phyloP scores from a whole-genome alignment of 2,888 invertebrate species.

The Cryptus armator region DNA sequence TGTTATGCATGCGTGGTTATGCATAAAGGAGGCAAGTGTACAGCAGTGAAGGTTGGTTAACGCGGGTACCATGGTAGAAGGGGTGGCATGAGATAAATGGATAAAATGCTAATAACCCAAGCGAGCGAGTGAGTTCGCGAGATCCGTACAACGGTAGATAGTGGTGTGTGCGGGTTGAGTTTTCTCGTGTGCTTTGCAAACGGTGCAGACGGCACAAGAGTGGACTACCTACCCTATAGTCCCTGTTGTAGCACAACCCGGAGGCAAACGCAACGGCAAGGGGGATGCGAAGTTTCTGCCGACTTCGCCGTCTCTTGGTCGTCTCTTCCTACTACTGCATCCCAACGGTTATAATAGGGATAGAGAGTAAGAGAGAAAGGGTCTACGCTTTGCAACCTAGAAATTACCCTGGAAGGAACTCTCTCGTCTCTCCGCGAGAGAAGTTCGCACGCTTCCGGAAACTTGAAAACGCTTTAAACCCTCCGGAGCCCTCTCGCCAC shows the following conservation, averaged over 20 bases:
- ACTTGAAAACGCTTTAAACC: slow-evolving; percentile 72
- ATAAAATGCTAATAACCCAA: slow-evolving; percentile 71
- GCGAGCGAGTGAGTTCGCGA: slow-evolving; percentile 28
- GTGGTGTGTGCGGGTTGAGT: not conserved
- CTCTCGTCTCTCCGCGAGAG: slow-evolving; percentile 50
- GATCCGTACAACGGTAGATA: slow-evolving; percentile 32
- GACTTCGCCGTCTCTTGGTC: slow-evolving; percentile 42
- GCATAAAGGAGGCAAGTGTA: slow-evolving; percentile 62
- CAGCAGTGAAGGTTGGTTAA: slow-evolving; percentile 18
- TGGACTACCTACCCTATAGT: slow-evolving; percentile 45
- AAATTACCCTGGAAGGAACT: slow-evolving; percentile 69
- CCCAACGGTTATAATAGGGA: not conserved
- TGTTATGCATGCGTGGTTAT: slow-evolving; percentile 68
- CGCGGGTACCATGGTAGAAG: slow-evolving; percentile 2
- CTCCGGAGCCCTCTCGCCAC: slow-evolving; percentile 30
- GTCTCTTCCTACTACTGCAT: slow-evolving; percentile 18
- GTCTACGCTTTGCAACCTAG: slow-evolving; percentile 29
- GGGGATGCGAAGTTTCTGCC: slow-evolving; percentile 41
- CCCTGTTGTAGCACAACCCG: slow-evolving; percentile 31
- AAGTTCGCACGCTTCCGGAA: slow-evolving; percentile 72
- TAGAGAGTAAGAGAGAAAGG: not conserved
- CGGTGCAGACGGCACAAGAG: slow-evolving; percentile 49
- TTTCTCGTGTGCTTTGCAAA: slow-evolving; percentile 19
- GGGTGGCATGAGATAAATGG: slow-evolving; percentile 65
- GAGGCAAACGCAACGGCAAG: slow-evolving; percentile 20